Percentiles rank a stretch among this genome's conserved stretches.
These are phyloP conservation scores for Deilephila porcellus DNA, from an alignment of 2,888 invertebrate genomes.

Conservation along the genomic window DNA sequence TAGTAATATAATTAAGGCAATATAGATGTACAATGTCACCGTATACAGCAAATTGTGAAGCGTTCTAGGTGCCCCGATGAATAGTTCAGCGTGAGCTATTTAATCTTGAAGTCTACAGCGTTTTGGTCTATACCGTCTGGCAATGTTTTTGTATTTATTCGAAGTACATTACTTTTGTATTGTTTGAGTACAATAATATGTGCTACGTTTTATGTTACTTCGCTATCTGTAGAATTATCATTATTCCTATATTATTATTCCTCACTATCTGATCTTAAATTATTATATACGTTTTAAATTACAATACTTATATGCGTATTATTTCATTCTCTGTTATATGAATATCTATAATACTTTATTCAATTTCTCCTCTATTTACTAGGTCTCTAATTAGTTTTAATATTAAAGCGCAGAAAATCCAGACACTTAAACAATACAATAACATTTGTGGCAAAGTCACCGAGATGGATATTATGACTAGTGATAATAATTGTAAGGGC, in stretches of 20 bases:
- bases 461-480: conserved; percentile 50
- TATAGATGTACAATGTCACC: background rate
- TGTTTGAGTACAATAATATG: too few relatives aligned
- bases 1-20: conserved; percentile 1
- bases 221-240: too few relatives aligned
- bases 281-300: too few relatives aligned
- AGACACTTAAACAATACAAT: background rate
- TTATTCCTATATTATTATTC: too few relatives aligned
- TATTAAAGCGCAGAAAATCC: background rate
- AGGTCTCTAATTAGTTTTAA: background rate
- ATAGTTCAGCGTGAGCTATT: background rate
- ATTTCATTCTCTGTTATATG: too few relatives aligned
- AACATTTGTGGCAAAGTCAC: conserved; percentile 28
- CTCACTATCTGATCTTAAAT: too few relatives aligned
- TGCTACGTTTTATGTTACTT: too few relatives aligned
- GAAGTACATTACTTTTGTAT: background rate
- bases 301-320: too few relatives aligned
- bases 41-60: background rate
- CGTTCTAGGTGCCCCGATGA: background rate
- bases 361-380: too few relatives aligned
- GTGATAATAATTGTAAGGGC: conserved; percentile 66
- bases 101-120: background rate
- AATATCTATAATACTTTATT: too few relatives aligned
- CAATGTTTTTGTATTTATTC: background rate
- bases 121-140: too few relatives aligned